phyloP scores from a whole-genome alignment of 1,140 invertebrate genomes.

The Acromyrmex charruanus region DNA sequence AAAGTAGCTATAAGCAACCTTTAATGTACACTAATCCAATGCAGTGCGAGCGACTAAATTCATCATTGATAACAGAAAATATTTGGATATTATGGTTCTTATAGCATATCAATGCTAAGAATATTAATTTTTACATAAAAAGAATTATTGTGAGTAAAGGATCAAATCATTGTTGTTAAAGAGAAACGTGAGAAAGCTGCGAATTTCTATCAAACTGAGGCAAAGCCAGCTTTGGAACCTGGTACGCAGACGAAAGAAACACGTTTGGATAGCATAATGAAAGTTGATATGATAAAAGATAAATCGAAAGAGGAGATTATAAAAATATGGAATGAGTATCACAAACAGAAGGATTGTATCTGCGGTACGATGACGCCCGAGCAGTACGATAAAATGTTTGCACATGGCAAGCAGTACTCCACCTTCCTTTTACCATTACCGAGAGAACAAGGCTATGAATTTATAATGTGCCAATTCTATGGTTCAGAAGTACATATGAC shows the following conservation, averaged over 20 bases:
- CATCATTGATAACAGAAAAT: background rate
- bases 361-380: slow-evolving; percentile 90
- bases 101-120: background rate
- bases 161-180: slow-evolving; percentile 61
- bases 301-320: slow-evolving; percentile 92
- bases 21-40: too few species aligned
- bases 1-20: too few species aligned
- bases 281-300: slow-evolving; percentile 91
- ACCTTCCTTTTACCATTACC: slow-evolving; percentile 95
- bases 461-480: slow-evolving; percentile 93
- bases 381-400: slow-evolving; percentile 88
- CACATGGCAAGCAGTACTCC: slow-evolving; percentile 88
- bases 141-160: slow-evolving; percentile 16
- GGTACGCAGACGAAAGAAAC: slow-evolving; percentile 76
- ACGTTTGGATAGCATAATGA: slow-evolving; percentile 91
- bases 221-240: slow-evolving; percentile 87
- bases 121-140: slow-evolving; percentile 20
- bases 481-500: slow-evolving; percentile 94
- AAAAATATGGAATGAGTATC: slow-evolving; percentile 93
- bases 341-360: slow-evolving; percentile 91
- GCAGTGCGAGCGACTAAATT: too few species aligned
- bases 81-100: background rate
- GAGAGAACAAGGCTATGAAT: slow-evolving; percentile 94
- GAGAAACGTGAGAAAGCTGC: slow-evolving; percentile 69
- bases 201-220: slow-evolving; percentile 75